Conservation (phyloP, 2,797 vertebrate species). For the Trichosurus vulpecula region DNA sequence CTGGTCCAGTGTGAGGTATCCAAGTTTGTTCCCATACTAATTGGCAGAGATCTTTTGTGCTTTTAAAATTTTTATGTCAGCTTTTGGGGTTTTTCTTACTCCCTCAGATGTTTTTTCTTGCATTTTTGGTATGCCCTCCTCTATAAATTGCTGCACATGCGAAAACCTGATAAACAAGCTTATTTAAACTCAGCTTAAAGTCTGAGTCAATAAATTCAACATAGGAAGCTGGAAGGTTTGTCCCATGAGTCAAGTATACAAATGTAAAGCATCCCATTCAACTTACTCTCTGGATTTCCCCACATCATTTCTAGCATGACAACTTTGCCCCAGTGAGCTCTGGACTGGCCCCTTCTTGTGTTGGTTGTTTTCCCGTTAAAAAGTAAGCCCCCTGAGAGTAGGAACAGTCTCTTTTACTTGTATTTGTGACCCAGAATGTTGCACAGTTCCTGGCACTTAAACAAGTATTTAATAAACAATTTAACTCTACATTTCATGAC, state of each 20-base stretch:
- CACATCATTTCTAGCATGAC: not conserved
- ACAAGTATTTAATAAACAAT: not conserved
- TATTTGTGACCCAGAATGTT: not conserved
- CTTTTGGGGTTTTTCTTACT: not conserved
- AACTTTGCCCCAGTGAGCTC: not conserved
- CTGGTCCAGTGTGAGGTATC: not conserved
- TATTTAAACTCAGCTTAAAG: not conserved
- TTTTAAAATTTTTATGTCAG: not conserved
- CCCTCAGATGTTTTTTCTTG: not conserved
- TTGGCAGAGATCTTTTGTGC: not conserved
- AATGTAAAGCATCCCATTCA: not conserved
- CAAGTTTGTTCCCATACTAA: not conserved
- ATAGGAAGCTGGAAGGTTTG: not conserved
- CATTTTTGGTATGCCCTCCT: not conserved
- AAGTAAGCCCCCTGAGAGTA: not conserved
- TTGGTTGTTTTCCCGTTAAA: not conserved
- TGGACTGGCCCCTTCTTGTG: not conserved
- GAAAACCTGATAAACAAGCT: not conserved
- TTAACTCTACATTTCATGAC: not conserved
- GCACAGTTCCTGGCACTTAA: not conserved
- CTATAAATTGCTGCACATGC: not conserved
- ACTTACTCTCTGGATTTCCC: not conserved
- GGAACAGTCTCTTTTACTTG: not conserved
- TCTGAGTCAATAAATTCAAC: not conserved
- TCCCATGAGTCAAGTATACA: not conserved